Conservation (phyloP, 1,140 invertebrate species). For the Hypsibius dujardini region DNA sequence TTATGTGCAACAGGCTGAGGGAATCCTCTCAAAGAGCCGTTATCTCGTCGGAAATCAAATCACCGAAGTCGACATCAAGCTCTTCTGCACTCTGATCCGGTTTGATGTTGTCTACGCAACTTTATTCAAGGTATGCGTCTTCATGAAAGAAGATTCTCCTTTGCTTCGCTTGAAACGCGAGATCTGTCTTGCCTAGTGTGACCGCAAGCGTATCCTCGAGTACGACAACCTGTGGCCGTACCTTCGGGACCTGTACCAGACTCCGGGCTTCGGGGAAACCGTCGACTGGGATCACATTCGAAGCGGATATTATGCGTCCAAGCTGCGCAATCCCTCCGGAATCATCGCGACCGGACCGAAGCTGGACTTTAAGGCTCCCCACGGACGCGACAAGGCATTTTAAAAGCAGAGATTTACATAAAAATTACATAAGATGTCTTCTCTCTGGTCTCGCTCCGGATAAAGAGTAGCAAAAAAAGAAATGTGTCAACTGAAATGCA, state of each 20-base stretch:
- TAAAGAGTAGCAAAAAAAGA: too few species aligned
- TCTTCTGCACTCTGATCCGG: conserved; percentile 30
- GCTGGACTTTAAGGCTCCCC: conserved; percentile 25
- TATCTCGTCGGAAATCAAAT: conserved; percentile 28
- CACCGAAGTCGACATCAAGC: conserved; percentile 30
- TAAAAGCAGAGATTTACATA: too few species aligned
- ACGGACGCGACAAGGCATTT: conserved; percentile 8
- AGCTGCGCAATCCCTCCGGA: conserved; percentile 27
- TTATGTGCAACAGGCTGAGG: conserved; percentile 26
- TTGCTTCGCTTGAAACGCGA: too few species aligned
- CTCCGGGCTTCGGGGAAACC: conserved; percentile 27
- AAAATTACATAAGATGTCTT: too few species aligned
- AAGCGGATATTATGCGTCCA: conserved; percentile 28
- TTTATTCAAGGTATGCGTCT: conserved; percentile 29
- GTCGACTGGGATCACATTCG: conserved; percentile 29
- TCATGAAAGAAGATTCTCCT: not conserved
- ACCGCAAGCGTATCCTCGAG: conserved; percentile 28
- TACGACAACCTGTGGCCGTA: conserved; percentile 31
- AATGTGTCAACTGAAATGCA: too few species aligned
- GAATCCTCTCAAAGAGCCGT: conserved; percentile 27
- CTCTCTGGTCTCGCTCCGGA: too few species aligned
- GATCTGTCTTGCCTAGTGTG: conserved; percentile 5
- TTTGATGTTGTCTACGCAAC: conserved; percentile 31
- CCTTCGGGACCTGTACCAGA: conserved; percentile 29
- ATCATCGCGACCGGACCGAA: conserved; percentile 30